These are phyloP conservation scores for Diplazon laetatorius DNA, from an alignment of 2,888 invertebrate species.

Conservation along the genomic window DNA sequence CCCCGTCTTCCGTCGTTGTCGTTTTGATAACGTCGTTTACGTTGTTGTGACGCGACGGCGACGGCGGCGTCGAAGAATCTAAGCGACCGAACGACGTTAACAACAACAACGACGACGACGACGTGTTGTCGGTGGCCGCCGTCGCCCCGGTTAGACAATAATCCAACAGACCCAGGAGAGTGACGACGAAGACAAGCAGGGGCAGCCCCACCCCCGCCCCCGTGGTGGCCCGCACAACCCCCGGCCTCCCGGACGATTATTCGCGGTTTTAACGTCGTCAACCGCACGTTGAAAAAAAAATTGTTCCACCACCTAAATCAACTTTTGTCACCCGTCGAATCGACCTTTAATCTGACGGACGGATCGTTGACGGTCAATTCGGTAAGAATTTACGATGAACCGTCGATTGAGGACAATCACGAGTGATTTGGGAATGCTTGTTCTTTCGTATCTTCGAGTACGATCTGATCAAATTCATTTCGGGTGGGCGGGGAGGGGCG, in stretches of 20 bases:
- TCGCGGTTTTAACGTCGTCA: slow-evolving; percentile 69
- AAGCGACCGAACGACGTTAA: no score
- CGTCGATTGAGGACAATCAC: no score
- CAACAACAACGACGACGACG: slow-evolving; percentile 61
- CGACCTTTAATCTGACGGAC: neutral
- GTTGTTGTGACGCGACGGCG: slow-evolving; percentile 60
- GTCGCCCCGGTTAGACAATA: slow-evolving; percentile 69
- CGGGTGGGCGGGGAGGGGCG: no score
- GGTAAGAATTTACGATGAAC: neutral
- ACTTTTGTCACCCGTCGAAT: neutral
- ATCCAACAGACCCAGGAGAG: slow-evolving; percentile 70
- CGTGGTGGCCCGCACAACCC: slow-evolving; percentile 78
- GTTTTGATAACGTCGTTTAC: slow-evolving; percentile 45
- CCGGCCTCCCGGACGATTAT: slow-evolving; percentile 74
- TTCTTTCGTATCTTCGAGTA: neutral
- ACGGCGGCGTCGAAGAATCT: slow-evolving; percentile 40
- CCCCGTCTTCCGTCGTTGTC: slow-evolving; percentile 47
- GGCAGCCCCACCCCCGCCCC: slow-evolving; percentile 79
- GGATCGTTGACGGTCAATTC: no score
- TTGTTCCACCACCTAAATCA: neutral
- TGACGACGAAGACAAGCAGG: slow-evolving; percentile 79
- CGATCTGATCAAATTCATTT: slow-evolving; percentile 2
- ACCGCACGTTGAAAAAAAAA: no score
- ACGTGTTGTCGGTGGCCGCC: slow-evolving; percentile 70
- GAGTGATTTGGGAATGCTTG: neutral